Evolutionary conservation across 2,888 invertebrate species (phyloP).

Genomic region (Orchestes rusci): DNA sequence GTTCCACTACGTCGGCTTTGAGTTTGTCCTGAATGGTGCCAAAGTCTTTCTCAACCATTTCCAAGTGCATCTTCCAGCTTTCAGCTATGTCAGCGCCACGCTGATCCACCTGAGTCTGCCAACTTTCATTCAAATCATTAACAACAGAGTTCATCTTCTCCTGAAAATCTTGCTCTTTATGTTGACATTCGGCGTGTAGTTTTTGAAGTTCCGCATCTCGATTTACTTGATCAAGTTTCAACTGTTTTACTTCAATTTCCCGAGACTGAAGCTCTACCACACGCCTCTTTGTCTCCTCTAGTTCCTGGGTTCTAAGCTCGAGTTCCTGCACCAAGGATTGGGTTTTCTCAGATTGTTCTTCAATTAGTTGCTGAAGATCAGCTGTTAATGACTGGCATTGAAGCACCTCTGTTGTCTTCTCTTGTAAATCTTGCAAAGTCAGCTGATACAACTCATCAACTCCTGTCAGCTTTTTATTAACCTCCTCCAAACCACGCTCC

Average conservation of each 20-base stretch:
- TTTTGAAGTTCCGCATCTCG: slow-evolving; percentile 22
- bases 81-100: slow-evolving; percentile 61
- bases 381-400: too few species aligned
- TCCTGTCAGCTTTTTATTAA: neutral
- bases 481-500: too few species aligned
- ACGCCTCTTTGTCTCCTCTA: neutral
- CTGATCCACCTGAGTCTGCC: slow-evolving; percentile 54
- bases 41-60: slow-evolving; percentile 58
- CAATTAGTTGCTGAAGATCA: too few species aligned
- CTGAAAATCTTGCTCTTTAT: slow-evolving; percentile 18
- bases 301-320: too few species aligned
- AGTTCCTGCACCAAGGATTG: too few species aligned
- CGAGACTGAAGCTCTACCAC: neutral
- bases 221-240: slow-evolving; percentile 7
- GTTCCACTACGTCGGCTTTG: slow-evolving; percentile 45
- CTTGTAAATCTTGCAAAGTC: neutral
- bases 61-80: slow-evolving; percentile 62
- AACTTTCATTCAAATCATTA: slow-evolving; percentile 30
- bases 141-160: slow-evolving; percentile 7
- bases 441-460: neutral
- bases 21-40: slow-evolving; percentile 34
- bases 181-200: slow-evolving; percentile 9
- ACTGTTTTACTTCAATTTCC: slow-evolving; percentile 8
- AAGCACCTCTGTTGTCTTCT: neutral
- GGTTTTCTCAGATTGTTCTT: too few species aligned